These are phyloP conservation scores for Macroglossus sobrinus DNA, from an alignment of 2,113 vertebrate genomes.

Conservation along the genomic window DNA sequence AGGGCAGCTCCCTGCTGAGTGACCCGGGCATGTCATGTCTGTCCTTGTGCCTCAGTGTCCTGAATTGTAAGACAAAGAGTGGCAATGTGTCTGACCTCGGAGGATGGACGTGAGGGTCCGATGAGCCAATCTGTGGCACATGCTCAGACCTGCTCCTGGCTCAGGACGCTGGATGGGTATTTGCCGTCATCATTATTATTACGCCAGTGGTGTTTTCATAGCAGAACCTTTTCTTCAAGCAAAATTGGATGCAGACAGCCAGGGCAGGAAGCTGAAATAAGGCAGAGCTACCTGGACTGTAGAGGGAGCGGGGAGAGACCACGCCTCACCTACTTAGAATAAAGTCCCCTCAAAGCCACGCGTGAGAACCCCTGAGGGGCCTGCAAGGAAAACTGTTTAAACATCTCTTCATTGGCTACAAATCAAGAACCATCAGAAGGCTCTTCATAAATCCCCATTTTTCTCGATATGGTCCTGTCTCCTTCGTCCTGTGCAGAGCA, in stretches of 20 bases:
- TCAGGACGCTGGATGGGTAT: rapidly evolving
- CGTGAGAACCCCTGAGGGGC: neutral
- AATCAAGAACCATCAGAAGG: neutral
- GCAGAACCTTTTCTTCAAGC: neutral
- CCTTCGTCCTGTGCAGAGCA: neutral
- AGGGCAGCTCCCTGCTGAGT: rapidly evolving
- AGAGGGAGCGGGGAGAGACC: neutral
- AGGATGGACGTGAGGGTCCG: rapidly evolving
- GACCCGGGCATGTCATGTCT: rapidly evolving
- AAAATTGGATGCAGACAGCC: neutral
- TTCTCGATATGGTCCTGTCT: rapidly evolving
- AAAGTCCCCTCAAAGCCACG: rapidly evolving
- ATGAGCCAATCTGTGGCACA: rapidly evolving
- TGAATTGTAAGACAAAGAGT: neutral
- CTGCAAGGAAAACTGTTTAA: neutral
- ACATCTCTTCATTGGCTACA: neutral
- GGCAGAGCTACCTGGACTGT: neutral
- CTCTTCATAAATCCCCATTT: neutral
- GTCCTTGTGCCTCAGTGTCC: rapidly evolving
- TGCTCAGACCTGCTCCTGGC: rapidly evolving
- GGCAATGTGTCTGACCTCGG: rapidly evolving
- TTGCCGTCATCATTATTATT: rapidly evolving
- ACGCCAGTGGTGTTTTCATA: neutral
- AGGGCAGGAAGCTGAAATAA: neutral
- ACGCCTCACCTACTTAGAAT: rapidly evolving